Evolutionary conservation across 23 tunicate species (phyloP).

Genomic region (Trididemnum clinides): DNA sequence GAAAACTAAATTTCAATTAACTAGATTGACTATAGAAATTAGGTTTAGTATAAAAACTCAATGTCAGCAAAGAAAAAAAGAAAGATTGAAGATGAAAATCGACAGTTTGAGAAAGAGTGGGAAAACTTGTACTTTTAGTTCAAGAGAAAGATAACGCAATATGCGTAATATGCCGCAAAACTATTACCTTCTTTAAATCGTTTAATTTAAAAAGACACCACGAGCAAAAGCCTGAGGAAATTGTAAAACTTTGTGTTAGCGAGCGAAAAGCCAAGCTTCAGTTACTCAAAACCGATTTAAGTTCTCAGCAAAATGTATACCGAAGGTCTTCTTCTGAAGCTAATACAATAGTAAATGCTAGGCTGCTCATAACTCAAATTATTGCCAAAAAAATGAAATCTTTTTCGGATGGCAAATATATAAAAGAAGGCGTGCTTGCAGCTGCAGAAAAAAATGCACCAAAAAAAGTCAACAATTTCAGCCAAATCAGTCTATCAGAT

Average conservation of each 20-base stretch:
- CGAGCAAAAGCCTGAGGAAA: neutral
- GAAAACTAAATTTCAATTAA: neutral
- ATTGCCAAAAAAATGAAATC: neutral
- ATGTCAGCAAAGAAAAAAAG: neutral
- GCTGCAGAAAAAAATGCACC: neutral
- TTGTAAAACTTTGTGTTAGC: neutral
- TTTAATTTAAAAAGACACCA: neutral
- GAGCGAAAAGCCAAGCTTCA: too few relatives aligned
- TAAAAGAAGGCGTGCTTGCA: too few relatives aligned
- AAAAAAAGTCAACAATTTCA: neutral
- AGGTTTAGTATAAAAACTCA: neutral
- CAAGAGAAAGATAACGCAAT: neutral
- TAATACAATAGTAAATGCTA: neutral
- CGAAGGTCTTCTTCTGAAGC: neutral
- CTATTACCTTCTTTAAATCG: neutral
- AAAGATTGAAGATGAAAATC: too few relatives aligned
- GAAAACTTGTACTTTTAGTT: neutral
- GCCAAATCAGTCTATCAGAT: neutral
- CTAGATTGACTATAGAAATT: neutral
- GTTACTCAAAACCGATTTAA: neutral
- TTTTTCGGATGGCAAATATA: too few relatives aligned
- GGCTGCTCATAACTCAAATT: neutral
- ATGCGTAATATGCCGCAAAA: neutral
- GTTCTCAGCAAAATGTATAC: neutral
- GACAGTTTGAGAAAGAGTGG: neutral